Conservation (phyloP, 2,888 invertebrate genomes). For the Yponomeuta cagnagella region DNA sequence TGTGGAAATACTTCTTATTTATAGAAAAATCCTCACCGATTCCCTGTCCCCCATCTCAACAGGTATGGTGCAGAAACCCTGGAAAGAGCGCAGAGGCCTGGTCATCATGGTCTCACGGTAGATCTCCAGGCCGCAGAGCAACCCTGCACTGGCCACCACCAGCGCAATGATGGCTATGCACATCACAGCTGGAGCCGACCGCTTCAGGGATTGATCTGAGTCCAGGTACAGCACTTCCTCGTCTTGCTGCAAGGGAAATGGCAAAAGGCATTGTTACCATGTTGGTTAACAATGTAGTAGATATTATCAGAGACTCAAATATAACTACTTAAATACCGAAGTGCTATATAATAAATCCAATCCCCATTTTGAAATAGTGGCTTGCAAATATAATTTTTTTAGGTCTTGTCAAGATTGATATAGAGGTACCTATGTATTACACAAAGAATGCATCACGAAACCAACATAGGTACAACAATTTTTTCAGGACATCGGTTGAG, state of each 20-base stretch:
- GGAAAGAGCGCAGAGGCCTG: conserved; percentile 75
- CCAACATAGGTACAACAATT: neutral
- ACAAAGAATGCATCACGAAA: too few species aligned
- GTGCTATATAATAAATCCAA: too few species aligned
- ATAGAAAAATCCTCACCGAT: neutral
- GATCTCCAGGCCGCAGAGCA: conserved; percentile 82
- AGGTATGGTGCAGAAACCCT: conserved; percentile 82
- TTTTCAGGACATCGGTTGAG: neutral
- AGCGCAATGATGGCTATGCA: conserved; percentile 81
- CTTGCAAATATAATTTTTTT: too few species aligned
- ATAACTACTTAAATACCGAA: too few species aligned
- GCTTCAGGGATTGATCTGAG: neutral
- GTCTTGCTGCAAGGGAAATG: neutral
- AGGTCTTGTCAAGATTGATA: too few species aligned
- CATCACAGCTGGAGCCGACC: conserved; percentile 70
- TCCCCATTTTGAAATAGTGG: too few species aligned
- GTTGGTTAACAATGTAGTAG: too few species aligned
- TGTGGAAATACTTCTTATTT: too few species aligned
- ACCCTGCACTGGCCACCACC: conserved; percentile 81
- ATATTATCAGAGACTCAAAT: too few species aligned
- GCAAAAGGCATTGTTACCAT: neutral
- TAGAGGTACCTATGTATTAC: too few species aligned
- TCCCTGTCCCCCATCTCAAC: conserved; percentile 39
- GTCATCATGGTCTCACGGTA: conserved; percentile 78
- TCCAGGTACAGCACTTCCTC: neutral